phyloP scores from a whole-genome alignment of 2,888 invertebrate genomes.

The Torymus auratus region DNA sequence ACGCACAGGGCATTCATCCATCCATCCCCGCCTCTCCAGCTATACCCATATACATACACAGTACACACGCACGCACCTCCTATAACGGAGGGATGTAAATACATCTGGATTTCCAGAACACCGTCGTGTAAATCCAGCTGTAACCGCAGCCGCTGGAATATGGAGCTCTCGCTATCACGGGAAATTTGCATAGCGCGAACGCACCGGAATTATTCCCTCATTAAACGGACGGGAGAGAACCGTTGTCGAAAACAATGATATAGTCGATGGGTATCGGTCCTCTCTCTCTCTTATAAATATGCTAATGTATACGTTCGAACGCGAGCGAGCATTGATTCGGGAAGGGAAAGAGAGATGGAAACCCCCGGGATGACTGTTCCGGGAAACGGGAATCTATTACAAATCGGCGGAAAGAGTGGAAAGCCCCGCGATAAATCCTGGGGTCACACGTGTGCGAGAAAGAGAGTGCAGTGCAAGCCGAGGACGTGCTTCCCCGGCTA shows the following conservation, averaged over 20 bases:
- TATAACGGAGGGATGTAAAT: too few relatives aligned
- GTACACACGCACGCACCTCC: neutral
- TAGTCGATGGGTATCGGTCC: neutral
- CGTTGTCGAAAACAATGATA: constrained; percentile 18
- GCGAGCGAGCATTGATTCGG: constrained; percentile 8
- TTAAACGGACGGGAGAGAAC: neutral
- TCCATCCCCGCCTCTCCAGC: too few relatives aligned
- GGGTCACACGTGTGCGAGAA: too few relatives aligned
- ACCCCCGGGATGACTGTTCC: neutral
- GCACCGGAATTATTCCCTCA: constrained; percentile 19
- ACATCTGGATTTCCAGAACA: too few relatives aligned
- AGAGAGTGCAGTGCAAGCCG: too few relatives aligned
- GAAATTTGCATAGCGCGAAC: constrained; percentile 10
- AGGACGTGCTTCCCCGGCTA: too few relatives aligned
- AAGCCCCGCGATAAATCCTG: neutral
- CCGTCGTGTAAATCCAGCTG: too few relatives aligned
- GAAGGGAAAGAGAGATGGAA: constrained; percentile 4
- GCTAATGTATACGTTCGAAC: constrained; percentile 15
- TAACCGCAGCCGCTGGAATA: too few relatives aligned
- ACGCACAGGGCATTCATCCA: too few relatives aligned
- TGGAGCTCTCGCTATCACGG: neutral
- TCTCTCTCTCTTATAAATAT: constrained; percentile 30
- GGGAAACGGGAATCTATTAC: constrained; percentile 17
- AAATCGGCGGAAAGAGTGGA: neutral
- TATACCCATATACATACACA: too few relatives aligned